Base-by-base conservation (phyloP, 2,888 invertebrate genomes). In the Pecten maximus region DNA sequence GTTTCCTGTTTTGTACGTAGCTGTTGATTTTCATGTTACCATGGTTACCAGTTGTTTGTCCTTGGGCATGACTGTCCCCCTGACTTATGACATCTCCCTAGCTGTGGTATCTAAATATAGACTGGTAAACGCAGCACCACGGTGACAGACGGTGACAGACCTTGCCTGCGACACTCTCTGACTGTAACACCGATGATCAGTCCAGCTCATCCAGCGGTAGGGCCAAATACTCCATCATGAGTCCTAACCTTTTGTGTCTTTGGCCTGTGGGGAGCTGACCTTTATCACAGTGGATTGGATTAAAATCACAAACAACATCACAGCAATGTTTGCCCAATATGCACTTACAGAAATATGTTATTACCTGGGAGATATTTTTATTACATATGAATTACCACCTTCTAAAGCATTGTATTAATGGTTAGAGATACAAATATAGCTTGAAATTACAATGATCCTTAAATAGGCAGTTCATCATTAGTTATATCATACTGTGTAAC, bases 41-140 rank as follows among this genome's bases (percentile, higher is more conserved):
- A 74, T 35, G 74, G 74, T 10, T 35, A 74, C 74, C 23, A 28
- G 1, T 35, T 74, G 10, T 74, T 74, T 74, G 74, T 74, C 74
- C 74, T 28, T 74, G 74, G 3, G 74, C 28, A 35, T 23, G 12
- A 35, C 74, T 74, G 74, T 74, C 74, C 74, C 74, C 74, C 35
- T 74, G 74, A 74, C 35, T 35, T 74, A 74, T 74, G 74, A 74
- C 15, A 74, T 74, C 74, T 74, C 74, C 23, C 35, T 74, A 74
- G 74, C 74, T 74, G 28, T 74, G 74, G 74, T 74, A 74, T 74
- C 74, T 74, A 74, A 74, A 74, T 74, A 74, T 74, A 74, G 28
- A 74, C 8, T 35, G 35, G 74, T 35, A 74, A 74, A 74, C 35
- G 74, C 74, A 74, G 74, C 10, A 35, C n/a, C n/a, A n/a, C 28